Conservation (phyloP, 2,113 vertebrate genomes). For the Cardinalis cardinalis region DNA sequence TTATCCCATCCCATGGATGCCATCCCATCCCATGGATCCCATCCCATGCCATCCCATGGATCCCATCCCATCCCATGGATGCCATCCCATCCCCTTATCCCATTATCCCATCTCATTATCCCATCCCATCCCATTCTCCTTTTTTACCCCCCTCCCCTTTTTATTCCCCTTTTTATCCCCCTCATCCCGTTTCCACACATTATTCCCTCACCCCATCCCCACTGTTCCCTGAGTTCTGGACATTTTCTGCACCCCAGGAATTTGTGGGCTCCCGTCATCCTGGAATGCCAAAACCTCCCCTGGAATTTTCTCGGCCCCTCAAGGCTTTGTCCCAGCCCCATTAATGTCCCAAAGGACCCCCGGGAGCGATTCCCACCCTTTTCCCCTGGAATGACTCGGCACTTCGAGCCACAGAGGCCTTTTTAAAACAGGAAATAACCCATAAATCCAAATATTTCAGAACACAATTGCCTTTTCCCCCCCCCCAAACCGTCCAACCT, state of each 20-base stretch:
- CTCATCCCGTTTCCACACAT: no score
- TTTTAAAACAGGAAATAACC: conserved; percentile 1
- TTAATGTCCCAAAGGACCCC: background rate
- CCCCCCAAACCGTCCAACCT: background rate
- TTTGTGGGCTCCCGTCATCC: rapidly evolving
- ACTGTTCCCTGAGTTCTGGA: rapidly evolving
- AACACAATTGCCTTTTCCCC: conserved; percentile 12
- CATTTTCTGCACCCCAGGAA: background rate
- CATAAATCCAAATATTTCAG: conserved; percentile 42
- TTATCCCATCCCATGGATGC: no score
- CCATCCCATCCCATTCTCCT: no score
- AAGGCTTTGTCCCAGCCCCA: background rate
- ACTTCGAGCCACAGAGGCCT: background rate
- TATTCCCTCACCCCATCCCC: no score
- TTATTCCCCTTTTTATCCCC: no score
- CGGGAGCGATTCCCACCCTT: background rate
- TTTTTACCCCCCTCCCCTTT: background rate
- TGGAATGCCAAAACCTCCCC: no score
- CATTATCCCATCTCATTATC: no score
- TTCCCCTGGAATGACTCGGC: background rate
- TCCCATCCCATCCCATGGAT: no score
- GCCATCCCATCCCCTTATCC: no score
- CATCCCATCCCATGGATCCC: no score
- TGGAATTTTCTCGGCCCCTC: background rate
- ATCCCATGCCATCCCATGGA: no score